phyloP scores from a whole-genome alignment of 2,797 vertebrate species.

The Sarcophilus harrisii region DNA sequence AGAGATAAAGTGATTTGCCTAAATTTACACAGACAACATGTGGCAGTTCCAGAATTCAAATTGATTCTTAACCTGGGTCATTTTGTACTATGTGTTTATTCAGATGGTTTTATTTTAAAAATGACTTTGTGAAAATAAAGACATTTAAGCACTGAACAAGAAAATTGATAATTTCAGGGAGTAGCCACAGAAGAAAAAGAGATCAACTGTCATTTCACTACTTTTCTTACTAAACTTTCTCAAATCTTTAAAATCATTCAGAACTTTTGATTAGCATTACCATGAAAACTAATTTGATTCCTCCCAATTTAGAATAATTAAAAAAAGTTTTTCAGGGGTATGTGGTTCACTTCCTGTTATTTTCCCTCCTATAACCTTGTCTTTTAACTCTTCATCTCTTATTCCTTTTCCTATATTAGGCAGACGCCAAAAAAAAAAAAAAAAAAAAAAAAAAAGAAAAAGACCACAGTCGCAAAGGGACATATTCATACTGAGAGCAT shows the following conservation, averaged over 20 bases:
- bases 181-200: not conserved
- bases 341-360: not conserved
- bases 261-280: not conserved
- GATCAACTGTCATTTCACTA: not conserved
- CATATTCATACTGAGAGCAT: not conserved
- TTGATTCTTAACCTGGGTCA: not conserved
- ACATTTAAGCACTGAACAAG: not conserved
- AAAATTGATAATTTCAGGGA: not conserved
- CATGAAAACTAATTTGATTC: not conserved
- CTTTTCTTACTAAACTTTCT: not conserved
- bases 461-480: not conserved
- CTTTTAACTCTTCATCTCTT: not conserved
- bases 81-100: not conserved
- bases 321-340: not conserved
- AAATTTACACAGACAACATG: not conserved
- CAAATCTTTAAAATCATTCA: not conserved
- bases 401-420: not conserved
- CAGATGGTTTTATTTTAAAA: not conserved
- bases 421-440: not conserved
- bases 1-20: not conserved
- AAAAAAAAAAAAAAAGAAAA: no score
- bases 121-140: not conserved
- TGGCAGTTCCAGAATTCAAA: not conserved
- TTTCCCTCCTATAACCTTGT: no score
- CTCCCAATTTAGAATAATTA: not conserved